Conservation (phyloP, 1,140 invertebrate species). For the Sipha flava region DNA sequence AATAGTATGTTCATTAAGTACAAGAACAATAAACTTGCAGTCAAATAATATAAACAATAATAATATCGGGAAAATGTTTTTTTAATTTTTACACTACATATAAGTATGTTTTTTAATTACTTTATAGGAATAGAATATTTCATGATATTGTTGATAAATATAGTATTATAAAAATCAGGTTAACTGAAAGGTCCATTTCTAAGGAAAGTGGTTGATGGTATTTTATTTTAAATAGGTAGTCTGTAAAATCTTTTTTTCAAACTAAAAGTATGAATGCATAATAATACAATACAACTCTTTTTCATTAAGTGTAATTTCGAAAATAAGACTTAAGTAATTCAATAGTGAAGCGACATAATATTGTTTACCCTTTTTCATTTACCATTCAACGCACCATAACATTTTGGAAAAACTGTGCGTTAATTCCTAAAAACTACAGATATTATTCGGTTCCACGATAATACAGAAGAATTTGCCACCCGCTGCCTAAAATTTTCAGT, state of each 20-base stretch:
- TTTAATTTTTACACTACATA: no score
- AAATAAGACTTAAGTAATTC: background rate
- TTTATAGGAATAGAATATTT: no score
- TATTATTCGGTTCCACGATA: background rate
- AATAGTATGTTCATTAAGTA: no score
- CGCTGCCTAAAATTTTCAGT: background rate
- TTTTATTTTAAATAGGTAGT: background rate
- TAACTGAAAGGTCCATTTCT: background rate
- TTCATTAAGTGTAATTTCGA: background rate
- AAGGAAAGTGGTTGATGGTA: background rate
- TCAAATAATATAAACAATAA: no score
- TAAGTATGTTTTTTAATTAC: no score
- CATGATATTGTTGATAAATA: no score
- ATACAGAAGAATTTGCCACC: background rate
- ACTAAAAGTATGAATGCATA: background rate
- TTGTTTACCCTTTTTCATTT: background rate
- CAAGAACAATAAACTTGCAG: no score
- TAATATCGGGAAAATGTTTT: no score
- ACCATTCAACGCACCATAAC: background rate
- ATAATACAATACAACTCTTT: background rate
- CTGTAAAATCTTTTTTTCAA: background rate
- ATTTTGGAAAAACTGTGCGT: background rate
- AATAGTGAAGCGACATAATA: background rate
- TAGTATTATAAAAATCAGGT: no score
- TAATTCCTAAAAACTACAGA: background rate